phyloP scores from a whole-genome alignment of 2,797 vertebrate genomes.

The Myotis myotis region DNA sequence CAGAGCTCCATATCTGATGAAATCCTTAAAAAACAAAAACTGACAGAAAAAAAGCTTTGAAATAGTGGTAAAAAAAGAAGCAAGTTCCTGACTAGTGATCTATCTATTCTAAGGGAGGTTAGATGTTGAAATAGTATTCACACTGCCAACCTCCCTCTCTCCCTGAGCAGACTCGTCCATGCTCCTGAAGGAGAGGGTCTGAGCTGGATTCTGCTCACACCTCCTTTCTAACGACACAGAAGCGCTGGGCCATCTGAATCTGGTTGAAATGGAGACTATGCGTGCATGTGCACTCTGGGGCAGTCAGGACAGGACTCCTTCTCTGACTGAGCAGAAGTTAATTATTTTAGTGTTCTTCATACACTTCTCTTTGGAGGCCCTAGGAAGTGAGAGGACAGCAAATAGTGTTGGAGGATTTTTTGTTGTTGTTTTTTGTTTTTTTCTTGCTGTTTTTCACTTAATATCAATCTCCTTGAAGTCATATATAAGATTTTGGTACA shows the following conservation, averaged over 20 bases:
- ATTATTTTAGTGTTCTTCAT: background rate
- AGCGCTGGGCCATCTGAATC: background rate
- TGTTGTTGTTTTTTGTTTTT: background rate
- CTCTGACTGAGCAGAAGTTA: background rate
- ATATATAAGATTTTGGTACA: background rate
- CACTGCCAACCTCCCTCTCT: background rate
- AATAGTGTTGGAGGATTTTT: background rate
- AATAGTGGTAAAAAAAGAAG: slow-evolving; percentile 27
- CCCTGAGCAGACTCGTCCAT: background rate
- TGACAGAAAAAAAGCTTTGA: slow-evolving; percentile 36
- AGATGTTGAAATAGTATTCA: background rate
- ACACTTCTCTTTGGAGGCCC: background rate
- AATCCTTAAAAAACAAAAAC: background rate
- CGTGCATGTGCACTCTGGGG: background rate
- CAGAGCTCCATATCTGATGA: background rate
- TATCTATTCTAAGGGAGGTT: background rate
- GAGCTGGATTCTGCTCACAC: background rate
- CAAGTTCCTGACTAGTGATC: background rate
- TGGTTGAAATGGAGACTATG: background rate
- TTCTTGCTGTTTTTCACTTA: background rate
- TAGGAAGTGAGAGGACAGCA: background rate
- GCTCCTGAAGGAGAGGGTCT: background rate
- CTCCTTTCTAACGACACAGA: background rate
- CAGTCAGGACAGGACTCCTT: background rate
- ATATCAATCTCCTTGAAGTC: background rate